Evolutionary conservation across 1,140 invertebrate species (phyloP), one percentile per base, ranked within the genome.

Genomic region (Aphelenchoides besseyi): DNA sequence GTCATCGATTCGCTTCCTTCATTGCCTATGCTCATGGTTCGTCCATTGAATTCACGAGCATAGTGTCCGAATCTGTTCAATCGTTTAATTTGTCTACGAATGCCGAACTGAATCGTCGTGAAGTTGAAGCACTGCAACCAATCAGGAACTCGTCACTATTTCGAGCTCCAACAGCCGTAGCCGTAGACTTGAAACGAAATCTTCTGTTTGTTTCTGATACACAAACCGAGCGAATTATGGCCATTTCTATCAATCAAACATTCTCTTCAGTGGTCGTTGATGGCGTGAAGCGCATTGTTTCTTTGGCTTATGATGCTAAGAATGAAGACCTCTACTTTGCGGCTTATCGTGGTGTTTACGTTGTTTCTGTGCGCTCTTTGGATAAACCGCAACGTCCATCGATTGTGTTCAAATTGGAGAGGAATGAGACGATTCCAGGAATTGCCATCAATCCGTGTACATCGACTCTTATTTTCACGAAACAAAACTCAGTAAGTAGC

Each of bases 401-500:
- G 5, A 33, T 68, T 2, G 71, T 83, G 76, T 88, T 55, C 87
- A 88, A 89, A 74, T 85, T 94, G 52, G 84, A 87, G 3, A 71
- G 84, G 2, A 88, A 89, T 35, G 92, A 94, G 82, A 91, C 91
- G 80, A 91, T 91, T 0, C 84, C 92, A 9, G 92, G 92, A 9
- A 91, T 95, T 76, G 91, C 81, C 9, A 71, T 87, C 23, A 72
- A 75, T 78, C 74, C 74, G 89, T 23, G 88, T 91, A 3, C 91
- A 93, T 36, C 94, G 92, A 83, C 9, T 29, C 85, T 92, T 8
- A 92, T 91, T 84, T 92, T 91, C 90, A 91, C 90, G 0, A 92
- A 92, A 85, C 92, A 91, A n/a, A n/a, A n/a, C n/a, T n/a, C n/a
- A n/a, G n/a, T n/a, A n/a, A n/a, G n/a, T n/a, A n/a, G n/a, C n/a